Conservation (phyloP, 2,113 vertebrate species). For the Mellivora capensis region DNA sequence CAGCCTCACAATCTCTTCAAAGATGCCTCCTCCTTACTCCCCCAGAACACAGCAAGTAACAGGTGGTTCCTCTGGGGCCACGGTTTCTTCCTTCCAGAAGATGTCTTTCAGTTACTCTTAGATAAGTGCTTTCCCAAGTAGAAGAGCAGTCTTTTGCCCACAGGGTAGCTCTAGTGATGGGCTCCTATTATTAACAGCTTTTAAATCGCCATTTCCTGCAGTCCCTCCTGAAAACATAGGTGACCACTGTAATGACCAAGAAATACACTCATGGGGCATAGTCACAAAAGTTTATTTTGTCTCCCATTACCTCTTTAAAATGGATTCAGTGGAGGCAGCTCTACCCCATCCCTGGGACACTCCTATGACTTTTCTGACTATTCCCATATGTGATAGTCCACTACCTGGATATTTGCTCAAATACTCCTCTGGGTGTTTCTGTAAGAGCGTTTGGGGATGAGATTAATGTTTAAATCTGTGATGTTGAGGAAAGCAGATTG, state of each 20-base stretch:
- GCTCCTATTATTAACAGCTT: neutral
- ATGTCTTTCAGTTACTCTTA: neutral
- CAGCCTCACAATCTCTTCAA: neutral
- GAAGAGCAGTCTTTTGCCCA: neutral
- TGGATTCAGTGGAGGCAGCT: neutral
- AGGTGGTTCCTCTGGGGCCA: neutral
- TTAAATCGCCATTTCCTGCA: neutral
- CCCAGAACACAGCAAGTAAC: neutral
- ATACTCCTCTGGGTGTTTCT: neutral
- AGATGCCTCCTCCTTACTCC: neutral
- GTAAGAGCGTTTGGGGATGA: neutral
- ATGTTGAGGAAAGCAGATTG: neutral
- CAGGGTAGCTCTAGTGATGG: neutral
- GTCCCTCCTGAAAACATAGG: neutral
- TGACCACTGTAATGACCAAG: neutral
- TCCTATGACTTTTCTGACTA: neutral
- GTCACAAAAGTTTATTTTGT: neutral
- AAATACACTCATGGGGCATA: neutral
- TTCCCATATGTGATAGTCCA: neutral
- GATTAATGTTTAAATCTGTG: neutral
- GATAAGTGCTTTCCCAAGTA: neutral
- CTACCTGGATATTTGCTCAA: neutral
- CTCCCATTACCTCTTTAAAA: neutral
- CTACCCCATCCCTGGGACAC: neutral
- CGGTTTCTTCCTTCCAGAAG: neutral